Base-by-base conservation (phyloP, 2,888 invertebrate genomes). In the Microctonus aethiopoides region DNA sequence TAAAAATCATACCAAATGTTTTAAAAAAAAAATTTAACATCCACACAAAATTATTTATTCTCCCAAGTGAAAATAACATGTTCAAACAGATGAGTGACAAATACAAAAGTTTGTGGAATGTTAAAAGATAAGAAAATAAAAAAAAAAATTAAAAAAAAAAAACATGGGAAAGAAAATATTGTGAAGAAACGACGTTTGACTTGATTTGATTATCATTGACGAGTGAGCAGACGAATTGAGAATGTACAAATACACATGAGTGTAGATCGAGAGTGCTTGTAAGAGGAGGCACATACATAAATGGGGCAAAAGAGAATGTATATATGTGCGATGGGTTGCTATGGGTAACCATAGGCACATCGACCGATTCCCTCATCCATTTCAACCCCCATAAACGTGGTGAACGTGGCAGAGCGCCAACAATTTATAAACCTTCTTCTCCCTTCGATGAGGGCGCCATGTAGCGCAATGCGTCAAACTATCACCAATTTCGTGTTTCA, bases 331-430 rank as follows among this genome's bases (percentile, higher is more conserved):
- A 68, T 64, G 71, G 65, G 67, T 74, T 74, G 74, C 72, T 65
- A 71, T 70, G 70, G 74, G 74, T 71, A 72, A 74, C 74, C 66
- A 70, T 70, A 73, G 72, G 46, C 46, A 46, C 72, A 74, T 74
- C 74, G 74, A 74, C 72, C 74, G 74, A 70, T 74, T 71, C 74
- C 16, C 46, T 70, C 74, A 71, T 74, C 72, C 70, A 61, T 63
- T 68, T 57, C 69, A 65, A 67, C 71, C 69, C 66, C 68, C 54
- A 36, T 54, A 61, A 41, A 34, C 60, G 67, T 36, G 67, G 51
- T 60, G 59, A 60, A 29, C 57, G 68, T 62, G 65, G 64, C 60
- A 61, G 51, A 29, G 52, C 10, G 63, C 64, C 61, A 61, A 65
- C 54, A 70, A 65, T 52, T 60, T 61, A 68, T 34, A 59, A 41